These are phyloP conservation scores for Exaiptasia diaphana DNA, from an alignment of 64 coral and sea anemone species.

Conservation along the genomic window DNA sequence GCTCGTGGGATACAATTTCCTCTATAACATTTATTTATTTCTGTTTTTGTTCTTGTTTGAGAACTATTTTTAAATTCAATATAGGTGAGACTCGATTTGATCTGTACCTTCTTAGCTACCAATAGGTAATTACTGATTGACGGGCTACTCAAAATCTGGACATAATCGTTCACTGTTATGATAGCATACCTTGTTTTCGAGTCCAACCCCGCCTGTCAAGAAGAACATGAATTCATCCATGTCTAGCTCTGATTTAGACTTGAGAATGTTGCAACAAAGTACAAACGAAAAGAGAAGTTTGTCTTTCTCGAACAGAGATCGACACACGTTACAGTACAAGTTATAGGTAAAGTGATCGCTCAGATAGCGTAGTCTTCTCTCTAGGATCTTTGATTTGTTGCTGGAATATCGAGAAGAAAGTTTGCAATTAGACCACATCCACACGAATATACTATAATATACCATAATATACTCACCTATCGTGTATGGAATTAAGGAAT, in stretches of 20 bases:
- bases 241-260: constrained; percentile 94
- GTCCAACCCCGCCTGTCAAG: constrained; percentile 89
- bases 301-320: constrained; percentile 99
- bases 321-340: constrained; percentile 96
- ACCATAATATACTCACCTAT: constrained; percentile 98
- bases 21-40: too few relatives aligned
- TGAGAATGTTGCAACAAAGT: constrained; percentile 89
- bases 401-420: constrained; percentile 44
- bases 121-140: too few relatives aligned
- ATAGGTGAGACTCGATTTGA: too few relatives aligned
- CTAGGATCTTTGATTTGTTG: constrained; percentile 98
- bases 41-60: too few relatives aligned
- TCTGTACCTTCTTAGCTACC: too few relatives aligned
- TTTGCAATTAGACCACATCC: background rate
- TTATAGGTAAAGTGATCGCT: constrained; percentile 99
- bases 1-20: too few relatives aligned
- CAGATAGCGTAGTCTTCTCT: constrained; percentile 89
- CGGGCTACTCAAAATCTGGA: too few relatives aligned
- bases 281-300: constrained; percentile 97
- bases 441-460: background rate
- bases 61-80: too few relatives aligned
- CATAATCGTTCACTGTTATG: background rate
- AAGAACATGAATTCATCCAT: constrained; percentile 98
- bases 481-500: constrained; percentile 97
- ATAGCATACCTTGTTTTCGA: constrained; percentile 89